A percentile compares a stretch with the other conserved stretches of the same genome.
Evolutionary conservation across 2,797 vertebrate genomes (phyloP).

Genomic region (Pangasius macronema): DNA sequence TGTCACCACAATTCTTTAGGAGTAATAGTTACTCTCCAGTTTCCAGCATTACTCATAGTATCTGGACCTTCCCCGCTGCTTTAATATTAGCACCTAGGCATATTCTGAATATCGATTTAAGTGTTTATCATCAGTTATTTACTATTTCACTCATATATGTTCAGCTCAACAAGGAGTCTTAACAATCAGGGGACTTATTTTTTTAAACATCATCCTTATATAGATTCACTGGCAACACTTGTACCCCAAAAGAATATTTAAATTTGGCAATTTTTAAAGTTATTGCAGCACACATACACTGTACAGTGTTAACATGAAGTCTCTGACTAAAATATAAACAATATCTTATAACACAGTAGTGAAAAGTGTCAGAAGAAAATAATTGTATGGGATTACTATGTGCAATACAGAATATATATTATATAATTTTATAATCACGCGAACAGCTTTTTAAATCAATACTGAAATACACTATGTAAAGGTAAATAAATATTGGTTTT

Average conservation of each 20-base stretch:
- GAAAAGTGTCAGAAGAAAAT: constrained; percentile 67
- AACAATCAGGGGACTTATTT: constrained; percentile 39
- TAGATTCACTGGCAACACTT: constrained; percentile 45
- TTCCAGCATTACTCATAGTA: background rate
- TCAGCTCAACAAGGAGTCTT: constrained; percentile 34
- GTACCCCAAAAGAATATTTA: constrained; percentile 23
- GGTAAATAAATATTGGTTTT: constrained; percentile 77
- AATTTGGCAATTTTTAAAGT: constrained; percentile 23
- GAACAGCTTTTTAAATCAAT: constrained; percentile 64
- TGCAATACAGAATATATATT: constrained; percentile 88
- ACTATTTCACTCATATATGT: constrained; percentile 12
- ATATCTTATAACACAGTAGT: constrained; percentile 45
- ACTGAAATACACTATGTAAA: constrained; percentile 73
- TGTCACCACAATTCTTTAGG: background rate
- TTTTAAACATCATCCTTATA: constrained; percentile 37
- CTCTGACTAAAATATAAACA: constrained; percentile 39
- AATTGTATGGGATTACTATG: constrained; percentile 85
- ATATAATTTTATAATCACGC: constrained; percentile 77
- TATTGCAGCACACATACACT: constrained; percentile 23
- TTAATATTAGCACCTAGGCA: constrained; percentile 5
- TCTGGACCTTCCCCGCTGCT: background rate
- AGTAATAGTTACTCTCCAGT: constrained; percentile 1
- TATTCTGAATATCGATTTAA: constrained; percentile 17
- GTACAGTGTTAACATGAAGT: constrained; percentile 48
- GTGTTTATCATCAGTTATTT: constrained; percentile 27